Evolutionary conservation across 2,888 invertebrate genomes (phyloP).

Genomic region (Taphrorychus bicolor): DNA sequence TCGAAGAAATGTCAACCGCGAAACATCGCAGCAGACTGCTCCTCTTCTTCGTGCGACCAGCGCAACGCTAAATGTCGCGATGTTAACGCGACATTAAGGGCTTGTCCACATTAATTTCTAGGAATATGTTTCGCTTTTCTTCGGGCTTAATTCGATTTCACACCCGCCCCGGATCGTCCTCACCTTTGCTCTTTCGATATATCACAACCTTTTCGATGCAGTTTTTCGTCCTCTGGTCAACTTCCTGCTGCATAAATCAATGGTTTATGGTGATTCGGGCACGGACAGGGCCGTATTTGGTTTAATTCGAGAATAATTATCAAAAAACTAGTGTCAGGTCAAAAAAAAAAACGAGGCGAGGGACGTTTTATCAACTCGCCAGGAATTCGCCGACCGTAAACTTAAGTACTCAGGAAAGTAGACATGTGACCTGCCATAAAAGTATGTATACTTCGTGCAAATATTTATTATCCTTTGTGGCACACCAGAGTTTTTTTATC

Average conservation of each 20-base stretch:
- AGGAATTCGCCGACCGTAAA: too few relatives aligned
- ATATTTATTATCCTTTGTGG: too few relatives aligned
- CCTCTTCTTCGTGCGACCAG: background rate
- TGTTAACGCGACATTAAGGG: too few relatives aligned
- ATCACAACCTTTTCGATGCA: background rate
- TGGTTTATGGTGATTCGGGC: background rate
- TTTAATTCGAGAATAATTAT: too few relatives aligned
- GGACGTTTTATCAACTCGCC: too few relatives aligned
- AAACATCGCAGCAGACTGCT: background rate
- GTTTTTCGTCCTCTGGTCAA: background rate
- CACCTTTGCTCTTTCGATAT: slow-evolving; percentile 1
- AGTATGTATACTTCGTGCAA: too few relatives aligned
- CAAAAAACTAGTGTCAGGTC: too few relatives aligned
- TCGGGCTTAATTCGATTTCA: slow-evolving; percentile 6
- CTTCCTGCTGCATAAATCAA: background rate
- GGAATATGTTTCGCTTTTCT: slow-evolving; percentile 2
- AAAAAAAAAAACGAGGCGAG: too few relatives aligned
- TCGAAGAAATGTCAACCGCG: background rate
- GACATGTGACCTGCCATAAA: too few relatives aligned
- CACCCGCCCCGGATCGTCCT: slow-evolving; percentile 7
- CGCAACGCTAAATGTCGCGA: background rate
- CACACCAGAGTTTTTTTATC: too few relatives aligned
- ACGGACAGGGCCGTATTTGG: background rate
- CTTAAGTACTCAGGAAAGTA: too few relatives aligned
- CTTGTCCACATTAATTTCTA: background rate